Conservation (phyloP, 1,140 invertebrate species). For the Oncopodura yosiiana region DNA sequence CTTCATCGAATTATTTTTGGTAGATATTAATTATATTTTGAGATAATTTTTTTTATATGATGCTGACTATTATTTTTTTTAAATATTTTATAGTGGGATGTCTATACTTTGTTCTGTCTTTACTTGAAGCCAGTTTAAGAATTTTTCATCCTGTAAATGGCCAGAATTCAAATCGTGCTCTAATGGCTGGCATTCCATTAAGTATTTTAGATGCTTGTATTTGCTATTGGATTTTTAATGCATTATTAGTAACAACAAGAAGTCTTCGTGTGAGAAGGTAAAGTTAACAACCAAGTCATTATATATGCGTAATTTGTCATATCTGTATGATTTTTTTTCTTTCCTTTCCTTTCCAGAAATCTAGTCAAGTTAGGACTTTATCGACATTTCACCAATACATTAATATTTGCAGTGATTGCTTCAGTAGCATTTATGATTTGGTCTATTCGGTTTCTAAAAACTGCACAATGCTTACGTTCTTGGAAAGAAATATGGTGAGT, state of each 20-base stretch:
- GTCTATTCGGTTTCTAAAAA: conserved; percentile 67
- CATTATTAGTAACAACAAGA: conserved; percentile 77
- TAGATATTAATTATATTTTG: no score
- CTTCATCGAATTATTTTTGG: conserved; percentile 73
- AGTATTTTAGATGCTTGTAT: conserved; percentile 60
- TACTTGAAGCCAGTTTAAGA: conserved; percentile 68
- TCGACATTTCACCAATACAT: conserved; percentile 83
- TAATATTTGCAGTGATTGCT: conserved; percentile 77
- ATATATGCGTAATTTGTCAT: neutral
- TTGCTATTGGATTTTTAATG: conserved; percentile 71
- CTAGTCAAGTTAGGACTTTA: conserved; percentile 82
- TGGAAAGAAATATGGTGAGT: conserved; percentile 89
- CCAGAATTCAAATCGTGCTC: conserved; percentile 52
- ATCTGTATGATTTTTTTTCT: neutral
- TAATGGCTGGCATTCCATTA: conserved; percentile 63
- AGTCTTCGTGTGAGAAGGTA: conserved; percentile 66
- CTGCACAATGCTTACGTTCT: conserved; percentile 60
- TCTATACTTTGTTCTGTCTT: conserved; percentile 72
- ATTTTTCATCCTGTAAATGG: conserved; percentile 58
- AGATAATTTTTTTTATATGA: no score
- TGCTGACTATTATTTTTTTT: no score
- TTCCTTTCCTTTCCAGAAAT: conserved; percentile 49
- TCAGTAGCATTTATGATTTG: conserved; percentile 87
- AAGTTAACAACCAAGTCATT: conserved; percentile 7
- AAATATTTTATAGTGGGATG: no score